Evolutionary conservation across 2,888 invertebrate genomes (phyloP).

Genomic region (Aromia moschata): DNA sequence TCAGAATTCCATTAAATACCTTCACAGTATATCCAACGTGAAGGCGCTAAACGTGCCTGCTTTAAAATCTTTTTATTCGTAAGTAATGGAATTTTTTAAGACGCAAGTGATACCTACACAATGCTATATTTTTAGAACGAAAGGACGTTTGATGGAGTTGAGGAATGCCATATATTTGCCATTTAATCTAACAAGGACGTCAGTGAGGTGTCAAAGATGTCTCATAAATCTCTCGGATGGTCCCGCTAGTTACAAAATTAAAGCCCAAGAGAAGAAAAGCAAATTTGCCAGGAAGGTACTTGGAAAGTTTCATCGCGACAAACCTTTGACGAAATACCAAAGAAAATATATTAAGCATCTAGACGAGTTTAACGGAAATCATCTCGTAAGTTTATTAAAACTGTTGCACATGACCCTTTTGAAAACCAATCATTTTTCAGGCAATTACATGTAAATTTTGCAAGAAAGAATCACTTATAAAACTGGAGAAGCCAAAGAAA

Average conservation of each 20-base stretch:
- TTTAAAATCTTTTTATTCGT: constrained; percentile 33
- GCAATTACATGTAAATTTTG: constrained; percentile 49
- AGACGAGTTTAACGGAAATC: constrained; percentile 30
- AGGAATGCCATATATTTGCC: constrained; percentile 30
- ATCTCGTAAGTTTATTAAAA: constrained; percentile 27
- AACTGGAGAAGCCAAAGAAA: constrained; percentile 37
- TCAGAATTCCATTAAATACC: constrained; percentile 32
- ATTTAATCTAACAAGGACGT: constrained; percentile 18
- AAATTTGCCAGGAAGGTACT: constrained; percentile 34
- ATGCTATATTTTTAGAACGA: constrained; percentile 27
- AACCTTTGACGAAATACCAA: constrained; percentile 34
- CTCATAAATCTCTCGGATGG: constrained; percentile 34
- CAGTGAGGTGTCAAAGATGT: constrained; percentile 35
- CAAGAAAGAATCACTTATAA: constrained; percentile 39
- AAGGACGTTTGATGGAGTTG: constrained; percentile 33
- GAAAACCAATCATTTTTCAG: constrained; percentile 42
- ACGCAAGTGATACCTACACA: not conserved
- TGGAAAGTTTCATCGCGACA: constrained; percentile 24
- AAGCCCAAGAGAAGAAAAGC: constrained; percentile 23
- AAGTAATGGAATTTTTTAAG: constrained; percentile 14
- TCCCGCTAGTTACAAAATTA: constrained; percentile 33
- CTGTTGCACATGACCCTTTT: not conserved
- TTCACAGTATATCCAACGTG: constrained; percentile 31
- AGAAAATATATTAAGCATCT: constrained; percentile 29
- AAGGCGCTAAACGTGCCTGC: constrained; percentile 26